Base-by-base conservation (phyloP, 2,113 vertebrate species). In the Megatriorchis doriae region DNA sequence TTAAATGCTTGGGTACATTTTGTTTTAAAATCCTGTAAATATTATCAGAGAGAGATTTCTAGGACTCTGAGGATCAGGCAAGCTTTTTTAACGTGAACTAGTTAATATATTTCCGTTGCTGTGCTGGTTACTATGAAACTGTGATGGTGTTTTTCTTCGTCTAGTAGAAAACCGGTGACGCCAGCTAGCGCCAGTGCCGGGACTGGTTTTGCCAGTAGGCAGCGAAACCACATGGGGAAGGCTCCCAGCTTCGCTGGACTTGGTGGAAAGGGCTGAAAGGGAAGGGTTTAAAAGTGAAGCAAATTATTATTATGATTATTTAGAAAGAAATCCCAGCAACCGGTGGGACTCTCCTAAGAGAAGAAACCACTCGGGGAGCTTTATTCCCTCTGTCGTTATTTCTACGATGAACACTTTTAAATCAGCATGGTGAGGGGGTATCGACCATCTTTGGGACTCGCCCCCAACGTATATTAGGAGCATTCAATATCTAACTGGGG, bases 1-100 rank as follows among this genome's bases (percentile, higher is more conserved):
- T 98, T 98, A 97, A 95, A 95, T 2, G 43, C 96, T 96, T 90
- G 82, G 91, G 92, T 96, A 97, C 94, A 87, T 98, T 98, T 97
- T 95, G 87, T 97, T 97, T 97, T 96, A 96, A 96, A 96, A 94
- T 95, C 96, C 91, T 92, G 58, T 94, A 91, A 97, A 97, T 86
- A 91, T 89, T n/a, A 42, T 67, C 80, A 81, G 81, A 45, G 79
- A 38, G 86, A 85, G 78, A 59, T 94, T 96, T 84, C 67, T 58
- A 48, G 67, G 90, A 65, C 87, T 81, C 61, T 79, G 81, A 90
- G 61, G 50, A 90, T 80, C 87, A 91, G 42, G 12, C 23, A 61
- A 56, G 59, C 4, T 68, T 53, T 75, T 84, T 82, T 55, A 55
- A 43, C 6, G 1, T n/a, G 42, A 72, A 11, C 27, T 58, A 4